Conservation (phyloP, 2,113 vertebrate species). For the Callipepla californica region DNA sequence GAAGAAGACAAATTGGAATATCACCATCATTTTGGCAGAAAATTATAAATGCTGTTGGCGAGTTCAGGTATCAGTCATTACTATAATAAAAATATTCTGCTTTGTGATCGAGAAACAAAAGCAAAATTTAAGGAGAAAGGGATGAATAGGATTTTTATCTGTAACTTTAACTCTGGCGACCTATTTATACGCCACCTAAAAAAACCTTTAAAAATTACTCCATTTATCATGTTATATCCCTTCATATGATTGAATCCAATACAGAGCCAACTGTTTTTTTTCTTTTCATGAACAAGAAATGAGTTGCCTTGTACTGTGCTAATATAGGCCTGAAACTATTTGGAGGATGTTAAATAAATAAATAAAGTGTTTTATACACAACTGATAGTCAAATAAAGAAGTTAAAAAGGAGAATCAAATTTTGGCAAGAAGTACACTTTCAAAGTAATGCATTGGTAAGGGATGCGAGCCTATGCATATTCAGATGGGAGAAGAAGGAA, state of each 20-base stretch:
- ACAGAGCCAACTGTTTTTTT: neutral
- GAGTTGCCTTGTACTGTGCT: neutral
- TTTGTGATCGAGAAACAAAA: conserved; percentile 23
- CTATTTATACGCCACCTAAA: neutral
- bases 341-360: neutral
- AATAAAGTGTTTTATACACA: neutral
- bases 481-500: neutral
- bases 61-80: neutral
- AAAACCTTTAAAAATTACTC: neutral
- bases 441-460: neutral
- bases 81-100: neutral
- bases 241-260: neutral
- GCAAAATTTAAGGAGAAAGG: neutral
- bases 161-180: neutral
- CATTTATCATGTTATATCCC: neutral
- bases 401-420: neutral
- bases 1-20: conserved; percentile 6
- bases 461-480: neutral
- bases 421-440: neutral
- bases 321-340: neutral
- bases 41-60: neutral
- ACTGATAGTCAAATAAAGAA: neutral
- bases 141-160: neutral
- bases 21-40: conserved; percentile 4
- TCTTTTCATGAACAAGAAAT: neutral